Conservation (phyloP, 2,888 invertebrate species). For the Diplazon laetatorius region DNA sequence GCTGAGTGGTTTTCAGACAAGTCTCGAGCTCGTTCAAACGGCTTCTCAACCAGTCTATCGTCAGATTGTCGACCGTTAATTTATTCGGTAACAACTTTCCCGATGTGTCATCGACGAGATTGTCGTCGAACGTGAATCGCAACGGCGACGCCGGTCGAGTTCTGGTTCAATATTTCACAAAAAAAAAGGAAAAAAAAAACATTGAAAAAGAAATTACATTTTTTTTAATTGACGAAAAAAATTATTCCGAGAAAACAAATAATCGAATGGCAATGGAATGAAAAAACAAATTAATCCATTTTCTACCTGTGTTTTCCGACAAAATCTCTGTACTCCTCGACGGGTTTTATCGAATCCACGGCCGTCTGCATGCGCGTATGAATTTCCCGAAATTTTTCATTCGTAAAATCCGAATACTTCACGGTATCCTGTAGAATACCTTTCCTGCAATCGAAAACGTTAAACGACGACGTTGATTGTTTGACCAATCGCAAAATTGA, state of each 20-base stretch:
- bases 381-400: constrained; percentile 92
- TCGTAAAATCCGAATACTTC: constrained; percentile 90
- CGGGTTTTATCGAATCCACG: constrained; percentile 91
- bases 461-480: too few species aligned
- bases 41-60: constrained; percentile 93
- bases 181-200: constrained; percentile 29
- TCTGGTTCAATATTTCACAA: constrained; percentile 83
- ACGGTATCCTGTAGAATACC: constrained; percentile 91
- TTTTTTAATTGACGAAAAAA: neutral
- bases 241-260: neutral
- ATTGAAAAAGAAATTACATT: constrained; percentile 3
- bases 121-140: constrained; percentile 93
- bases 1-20: constrained; percentile 91
- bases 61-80: constrained; percentile 95
- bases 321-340: constrained; percentile 95
- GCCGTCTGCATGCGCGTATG: constrained; percentile 90
- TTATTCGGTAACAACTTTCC: constrained; percentile 94
- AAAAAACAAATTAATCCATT: constrained; percentile 27
- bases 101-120: constrained; percentile 93
- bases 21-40: constrained; percentile 90
- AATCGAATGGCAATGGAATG: constrained; percentile 24
- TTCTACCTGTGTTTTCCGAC: constrained; percentile 93
- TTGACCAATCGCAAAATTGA: too few species aligned
- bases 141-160: constrained; percentile 90
- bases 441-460: constrained; percentile 85